Percentiles rank a stretch among this genome's conserved stretches.
Evolutionary conservation across 2,888 invertebrate genomes (phyloP).

Genomic region (Tortricodes alternella): DNA sequence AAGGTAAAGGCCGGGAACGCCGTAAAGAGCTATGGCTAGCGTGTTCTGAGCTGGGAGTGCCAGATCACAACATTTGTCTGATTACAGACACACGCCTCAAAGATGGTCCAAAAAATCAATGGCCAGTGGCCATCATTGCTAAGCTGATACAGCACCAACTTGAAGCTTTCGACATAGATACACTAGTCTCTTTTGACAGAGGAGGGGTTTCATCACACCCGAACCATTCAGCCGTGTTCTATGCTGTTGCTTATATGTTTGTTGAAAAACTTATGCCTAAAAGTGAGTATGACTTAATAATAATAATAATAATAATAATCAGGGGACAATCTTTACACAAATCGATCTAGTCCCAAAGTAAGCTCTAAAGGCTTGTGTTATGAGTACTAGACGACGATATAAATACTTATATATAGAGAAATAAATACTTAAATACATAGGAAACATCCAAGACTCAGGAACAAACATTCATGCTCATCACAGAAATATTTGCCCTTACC

Average conservation of each 20-base stretch:
- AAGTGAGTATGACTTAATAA: constrained; percentile 77
- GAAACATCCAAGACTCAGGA: too few relatives aligned
- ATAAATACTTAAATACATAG: too few relatives aligned
- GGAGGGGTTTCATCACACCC: constrained; percentile 95
- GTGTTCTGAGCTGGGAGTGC: constrained; percentile 90
- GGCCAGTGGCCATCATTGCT: constrained; percentile 84
- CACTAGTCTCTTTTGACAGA: constrained; percentile 96
- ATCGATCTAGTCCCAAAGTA: too few relatives aligned
- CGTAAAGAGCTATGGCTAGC: constrained; percentile 92
- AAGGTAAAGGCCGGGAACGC: constrained; percentile 84
- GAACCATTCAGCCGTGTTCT: constrained; percentile 95
- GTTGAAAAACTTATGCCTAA: constrained; percentile 88
- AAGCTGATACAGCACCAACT: constrained; percentile 81
- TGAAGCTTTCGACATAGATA: constrained; percentile 89
- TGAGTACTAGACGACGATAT: too few relatives aligned
- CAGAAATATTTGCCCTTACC: too few relatives aligned
- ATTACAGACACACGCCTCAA: constrained; percentile 87
- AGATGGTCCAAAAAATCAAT: constrained; percentile 89
- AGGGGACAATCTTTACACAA: too few relatives aligned
- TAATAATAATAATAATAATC: too few relatives aligned
- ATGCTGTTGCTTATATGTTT: constrained; percentile 90
- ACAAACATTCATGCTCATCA: too few relatives aligned
- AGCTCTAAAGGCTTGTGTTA: too few relatives aligned
- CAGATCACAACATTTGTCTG: constrained; percentile 88
- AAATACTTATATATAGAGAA: too few relatives aligned